Conservation (phyloP, 2,113 vertebrate genomes). For the Parotia lawesii region DNA sequence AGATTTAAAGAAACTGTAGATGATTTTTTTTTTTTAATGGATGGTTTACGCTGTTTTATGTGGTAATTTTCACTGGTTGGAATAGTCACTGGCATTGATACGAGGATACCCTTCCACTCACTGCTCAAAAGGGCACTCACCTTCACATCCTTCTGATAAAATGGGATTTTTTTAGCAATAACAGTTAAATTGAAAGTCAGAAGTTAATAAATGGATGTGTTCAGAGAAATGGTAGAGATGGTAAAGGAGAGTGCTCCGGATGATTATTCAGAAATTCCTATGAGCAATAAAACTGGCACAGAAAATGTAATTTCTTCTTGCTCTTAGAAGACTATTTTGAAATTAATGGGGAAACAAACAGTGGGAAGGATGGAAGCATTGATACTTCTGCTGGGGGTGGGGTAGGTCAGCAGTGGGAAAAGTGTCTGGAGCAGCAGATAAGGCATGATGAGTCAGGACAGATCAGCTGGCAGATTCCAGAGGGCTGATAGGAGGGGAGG, state of each 20-base stretch:
- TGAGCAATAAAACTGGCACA: neutral
- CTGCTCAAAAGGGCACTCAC: neutral
- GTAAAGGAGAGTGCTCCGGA: neutral
- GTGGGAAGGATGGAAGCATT: neutral
- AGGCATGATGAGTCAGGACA: neutral
- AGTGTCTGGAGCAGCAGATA: neutral
- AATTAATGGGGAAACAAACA: neutral
- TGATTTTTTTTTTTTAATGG: neutral
- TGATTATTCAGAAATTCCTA: neutral
- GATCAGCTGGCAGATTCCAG: neutral
- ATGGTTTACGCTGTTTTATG: neutral
- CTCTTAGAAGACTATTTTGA: neutral
- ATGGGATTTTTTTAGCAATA: neutral
- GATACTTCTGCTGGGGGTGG: neutral
- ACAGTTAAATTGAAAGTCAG: neutral
- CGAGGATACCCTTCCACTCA: neutral
- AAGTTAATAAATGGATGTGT: neutral
- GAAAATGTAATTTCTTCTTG: neutral
- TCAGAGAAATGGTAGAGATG: neutral
- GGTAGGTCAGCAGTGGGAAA: neutral
- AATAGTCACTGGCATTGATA: neutral
- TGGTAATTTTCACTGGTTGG: neutral
- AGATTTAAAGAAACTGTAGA: neutral
- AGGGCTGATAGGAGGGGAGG: neutral
- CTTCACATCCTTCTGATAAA: neutral